Evolutionary conservation across 2,888 invertebrate genomes (phyloP).

Genomic region (Cantharis rufa): DNA sequence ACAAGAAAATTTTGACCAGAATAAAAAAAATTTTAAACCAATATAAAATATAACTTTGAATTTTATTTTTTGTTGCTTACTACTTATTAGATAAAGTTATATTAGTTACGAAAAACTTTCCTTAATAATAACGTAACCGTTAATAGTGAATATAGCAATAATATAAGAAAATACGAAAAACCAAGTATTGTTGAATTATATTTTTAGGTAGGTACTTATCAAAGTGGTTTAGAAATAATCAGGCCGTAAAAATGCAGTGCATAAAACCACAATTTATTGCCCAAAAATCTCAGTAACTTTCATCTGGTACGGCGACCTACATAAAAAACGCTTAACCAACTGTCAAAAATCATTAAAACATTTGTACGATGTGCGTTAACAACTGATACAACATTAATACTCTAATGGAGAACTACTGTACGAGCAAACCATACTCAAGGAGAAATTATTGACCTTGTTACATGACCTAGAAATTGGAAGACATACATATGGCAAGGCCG

Average conservation of each 20-base stretch:
- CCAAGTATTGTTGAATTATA: constrained; percentile 20
- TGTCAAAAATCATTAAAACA: constrained; percentile 42
- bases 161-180: constrained; percentile 22
- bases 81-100: not conserved
- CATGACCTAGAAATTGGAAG: constrained; percentile 58
- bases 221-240: constrained; percentile 38
- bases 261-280: constrained; percentile 38
- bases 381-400: constrained; percentile 29
- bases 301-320: constrained; percentile 43
- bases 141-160: constrained; percentile 10
- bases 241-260: constrained; percentile 43
- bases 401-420: constrained; percentile 44
- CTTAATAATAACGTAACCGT: not conserved
- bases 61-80: not conserved
- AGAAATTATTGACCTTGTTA: constrained; percentile 60
- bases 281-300: constrained; percentile 43
- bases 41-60: not conserved
- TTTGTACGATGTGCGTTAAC: constrained; percentile 30
- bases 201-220: constrained; percentile 21
- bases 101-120: not conserved
- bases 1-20: too few species aligned
- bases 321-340: constrained; percentile 34
- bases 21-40: too few species aligned
- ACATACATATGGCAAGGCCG: constrained; percentile 55
- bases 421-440: constrained; percentile 41